Evolutionary conservation across 1,140 invertebrate species (phyloP).

Genomic region (Brachionus sp.): DNA sequence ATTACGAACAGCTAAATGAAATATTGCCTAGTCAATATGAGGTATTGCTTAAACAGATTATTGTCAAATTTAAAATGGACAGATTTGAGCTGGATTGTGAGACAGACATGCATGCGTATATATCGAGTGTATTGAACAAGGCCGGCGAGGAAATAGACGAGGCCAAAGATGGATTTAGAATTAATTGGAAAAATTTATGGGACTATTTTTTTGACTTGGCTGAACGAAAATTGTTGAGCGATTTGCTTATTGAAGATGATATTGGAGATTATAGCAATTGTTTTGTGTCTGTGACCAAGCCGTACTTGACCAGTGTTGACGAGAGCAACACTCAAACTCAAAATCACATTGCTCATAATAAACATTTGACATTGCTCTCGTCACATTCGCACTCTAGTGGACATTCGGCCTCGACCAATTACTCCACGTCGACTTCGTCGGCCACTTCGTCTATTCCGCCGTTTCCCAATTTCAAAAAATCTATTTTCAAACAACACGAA

Average conservation of each 20-base stretch:
- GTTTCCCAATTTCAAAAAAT: constrained; percentile 12
- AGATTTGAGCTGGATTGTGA: not conserved
- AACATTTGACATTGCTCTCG: constrained; percentile 32
- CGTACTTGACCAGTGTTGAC: not conserved
- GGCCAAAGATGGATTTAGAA: not conserved
- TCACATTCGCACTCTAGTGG: not conserved
- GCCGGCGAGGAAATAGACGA: not conserved
- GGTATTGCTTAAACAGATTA: constrained; percentile 2
- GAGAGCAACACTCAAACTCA: not conserved
- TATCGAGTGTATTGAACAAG: not conserved
- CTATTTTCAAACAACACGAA: not conserved
- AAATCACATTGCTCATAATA: not conserved
- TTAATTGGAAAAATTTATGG: constrained; percentile 43
- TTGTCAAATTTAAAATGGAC: not conserved
- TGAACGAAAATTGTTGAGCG: constrained; percentile 6
- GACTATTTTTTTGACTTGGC: constrained; percentile 41
- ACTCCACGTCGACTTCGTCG: not conserved
- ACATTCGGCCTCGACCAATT: not conserved
- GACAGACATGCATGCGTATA: not conserved
- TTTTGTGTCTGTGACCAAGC: constrained; percentile 16
- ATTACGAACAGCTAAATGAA: constrained; percentile 29
- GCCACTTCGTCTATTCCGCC: constrained; percentile 20
- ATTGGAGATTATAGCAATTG: not conserved
- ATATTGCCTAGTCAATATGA: constrained; percentile 18
- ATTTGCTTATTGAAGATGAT: not conserved